Percentiles rank a stretch among this genome's conserved stretches.
These are phyloP conservation scores for Prosopocoilus inquinatus DNA, from an alignment of 2,888 invertebrate genomes.

Conservation along the genomic window DNA sequence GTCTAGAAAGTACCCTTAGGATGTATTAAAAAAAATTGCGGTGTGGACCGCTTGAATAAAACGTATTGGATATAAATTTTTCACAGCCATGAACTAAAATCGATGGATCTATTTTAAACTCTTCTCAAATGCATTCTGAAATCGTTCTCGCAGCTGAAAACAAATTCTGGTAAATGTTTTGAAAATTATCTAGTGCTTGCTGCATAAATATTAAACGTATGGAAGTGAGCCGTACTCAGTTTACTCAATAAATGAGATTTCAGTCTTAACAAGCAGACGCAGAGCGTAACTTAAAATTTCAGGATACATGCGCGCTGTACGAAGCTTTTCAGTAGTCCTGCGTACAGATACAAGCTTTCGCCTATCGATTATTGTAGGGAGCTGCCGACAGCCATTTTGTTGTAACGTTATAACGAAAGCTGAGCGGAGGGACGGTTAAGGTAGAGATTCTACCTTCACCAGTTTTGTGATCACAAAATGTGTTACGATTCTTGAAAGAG, in stretches of 20 bases:
- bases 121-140: too few species aligned
- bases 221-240: background rate
- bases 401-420: constrained; percentile 27
- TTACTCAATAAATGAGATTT: constrained; percentile 12
- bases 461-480: constrained; percentile 28
- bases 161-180: too few species aligned
- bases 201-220: too few species aligned
- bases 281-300: constrained; percentile 9
- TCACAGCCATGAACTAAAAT: too few species aligned
- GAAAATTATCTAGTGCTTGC: too few species aligned
- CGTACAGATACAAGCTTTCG: constrained; percentile 34
- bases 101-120: too few species aligned
- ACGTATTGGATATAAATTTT: too few species aligned
- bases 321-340: constrained; percentile 35
- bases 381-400: constrained; percentile 45
- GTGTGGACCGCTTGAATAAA: too few species aligned
- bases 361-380: constrained; percentile 47
- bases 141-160: too few species aligned
- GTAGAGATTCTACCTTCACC: constrained; percentile 19
- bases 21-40: background rate
- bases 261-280: background rate
- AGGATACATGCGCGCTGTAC: constrained; percentile 26
- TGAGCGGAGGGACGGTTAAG: constrained; percentile 19
- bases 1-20: background rate
- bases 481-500: constrained; percentile 29